phyloP scores from a whole-genome alignment of 2,888 invertebrate species.

The Melinaea menophilus region DNA sequence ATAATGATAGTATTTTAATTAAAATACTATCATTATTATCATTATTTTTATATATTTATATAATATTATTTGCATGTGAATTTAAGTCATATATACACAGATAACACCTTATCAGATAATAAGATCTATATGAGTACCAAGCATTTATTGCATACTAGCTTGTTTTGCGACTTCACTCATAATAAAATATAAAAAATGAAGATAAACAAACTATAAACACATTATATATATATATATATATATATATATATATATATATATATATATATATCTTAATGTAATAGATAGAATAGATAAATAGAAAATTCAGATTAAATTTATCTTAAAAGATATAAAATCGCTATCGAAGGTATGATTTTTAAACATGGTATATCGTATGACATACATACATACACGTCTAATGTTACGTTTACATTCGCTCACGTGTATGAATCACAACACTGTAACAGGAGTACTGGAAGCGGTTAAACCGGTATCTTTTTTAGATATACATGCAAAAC shows the following conservation, averaged over 20 bases:
- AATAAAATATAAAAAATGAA: too few relatives aligned
- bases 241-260: too few relatives aligned
- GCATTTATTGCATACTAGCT: too few relatives aligned
- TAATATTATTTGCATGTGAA: not conserved
- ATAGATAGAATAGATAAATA: too few relatives aligned
- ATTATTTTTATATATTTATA: not conserved
- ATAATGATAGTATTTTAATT: too few relatives aligned
- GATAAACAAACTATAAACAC: too few relatives aligned
- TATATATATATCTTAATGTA: too few relatives aligned
- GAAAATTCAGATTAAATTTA: too few relatives aligned
- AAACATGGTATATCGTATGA: slow-evolving; percentile 7
- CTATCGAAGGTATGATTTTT: slow-evolving; percentile 3
- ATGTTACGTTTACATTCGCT: slow-evolving; percentile 19
- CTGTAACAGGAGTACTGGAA: slow-evolving; percentile 23
- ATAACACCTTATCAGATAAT: slow-evolving; percentile 2
- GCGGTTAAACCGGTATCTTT: not conserved
- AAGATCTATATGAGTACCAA: not conserved
- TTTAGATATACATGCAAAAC: not conserved
- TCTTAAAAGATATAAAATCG: not conserved
- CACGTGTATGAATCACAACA: slow-evolving; percentile 33
- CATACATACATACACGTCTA: slow-evolving; percentile 20
- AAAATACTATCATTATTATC: not conserved
- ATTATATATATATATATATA: too few relatives aligned
- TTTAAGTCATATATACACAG: not conserved
- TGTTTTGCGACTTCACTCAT: too few relatives aligned